Conservation (phyloP, 2,113 vertebrate species). For the Haemorhous mexicanus region DNA sequence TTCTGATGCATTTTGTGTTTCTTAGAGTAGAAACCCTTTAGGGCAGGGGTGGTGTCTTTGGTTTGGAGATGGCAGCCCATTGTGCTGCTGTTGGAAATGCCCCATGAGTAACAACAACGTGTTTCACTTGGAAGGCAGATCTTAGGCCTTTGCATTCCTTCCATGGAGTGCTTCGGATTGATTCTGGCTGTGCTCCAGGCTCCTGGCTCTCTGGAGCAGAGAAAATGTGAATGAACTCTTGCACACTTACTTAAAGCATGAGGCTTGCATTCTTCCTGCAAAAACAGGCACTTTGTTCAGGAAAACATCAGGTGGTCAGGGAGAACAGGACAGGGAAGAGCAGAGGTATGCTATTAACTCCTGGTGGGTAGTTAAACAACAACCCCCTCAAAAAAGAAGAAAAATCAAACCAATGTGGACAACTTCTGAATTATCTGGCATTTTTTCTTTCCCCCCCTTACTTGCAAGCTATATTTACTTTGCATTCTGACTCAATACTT, state of each 20-base stretch:
- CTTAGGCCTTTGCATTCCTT: conserved; percentile 12
- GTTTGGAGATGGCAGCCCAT: not conserved
- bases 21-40: not conserved
- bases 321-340: not conserved
- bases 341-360: not conserved
- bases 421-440: not conserved
- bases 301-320: conserved; percentile 7
- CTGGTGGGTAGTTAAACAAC: not conserved
- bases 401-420: not conserved
- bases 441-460: not conserved
- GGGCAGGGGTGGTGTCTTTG: not conserved
- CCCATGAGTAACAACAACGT: not conserved
- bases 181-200: not conserved
- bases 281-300: not conserved
- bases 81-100: conserved; percentile 7
- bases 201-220: not conserved
- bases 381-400: not conserved
- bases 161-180: not conserved
- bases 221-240: conserved; percentile 18
- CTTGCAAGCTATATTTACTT: not conserved
- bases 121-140: conserved; percentile 43
- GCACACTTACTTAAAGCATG: not conserved
- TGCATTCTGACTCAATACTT: not conserved
- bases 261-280: not conserved
- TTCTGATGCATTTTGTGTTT: not conserved